Evolutionary conservation across 2,797 vertebrate genomes (phyloP).

Genomic region (Hemitrygon akajei): DNA sequence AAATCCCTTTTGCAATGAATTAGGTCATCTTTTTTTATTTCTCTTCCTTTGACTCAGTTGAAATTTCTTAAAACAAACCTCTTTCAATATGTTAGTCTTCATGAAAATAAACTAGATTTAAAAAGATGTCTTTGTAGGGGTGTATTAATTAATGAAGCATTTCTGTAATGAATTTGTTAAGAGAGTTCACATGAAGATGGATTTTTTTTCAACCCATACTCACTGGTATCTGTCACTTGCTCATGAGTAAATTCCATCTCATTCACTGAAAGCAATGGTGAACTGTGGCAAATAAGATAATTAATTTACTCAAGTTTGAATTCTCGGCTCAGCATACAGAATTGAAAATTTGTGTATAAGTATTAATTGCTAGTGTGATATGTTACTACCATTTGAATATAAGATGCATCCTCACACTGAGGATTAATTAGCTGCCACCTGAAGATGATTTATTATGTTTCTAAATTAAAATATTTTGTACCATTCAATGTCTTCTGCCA

Average conservation of each 20-base stretch:
- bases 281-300: neutral
- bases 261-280: neutral
- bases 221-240: neutral
- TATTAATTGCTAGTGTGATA: neutral
- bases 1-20: neutral
- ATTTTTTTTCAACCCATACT: neutral
- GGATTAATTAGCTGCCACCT: neutral
- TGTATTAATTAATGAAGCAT: neutral
- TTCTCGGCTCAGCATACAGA: too few species aligned
- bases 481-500: neutral
- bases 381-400: neutral
- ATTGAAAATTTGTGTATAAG: neutral
- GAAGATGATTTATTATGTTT: constrained; percentile 2
- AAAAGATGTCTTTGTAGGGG: neutral
- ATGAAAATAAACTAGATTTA: neutral
- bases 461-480: constrained; percentile 17
- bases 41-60: neutral
- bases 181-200: neutral
- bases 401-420: neutral
- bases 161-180: neutral
- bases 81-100: neutral
- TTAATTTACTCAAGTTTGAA: neutral
- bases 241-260: neutral
- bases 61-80: neutral
- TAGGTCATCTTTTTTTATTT: neutral